phyloP scores from a whole-genome alignment of 2,113 vertebrate species.

The Halichoeres trimaculatus region DNA sequence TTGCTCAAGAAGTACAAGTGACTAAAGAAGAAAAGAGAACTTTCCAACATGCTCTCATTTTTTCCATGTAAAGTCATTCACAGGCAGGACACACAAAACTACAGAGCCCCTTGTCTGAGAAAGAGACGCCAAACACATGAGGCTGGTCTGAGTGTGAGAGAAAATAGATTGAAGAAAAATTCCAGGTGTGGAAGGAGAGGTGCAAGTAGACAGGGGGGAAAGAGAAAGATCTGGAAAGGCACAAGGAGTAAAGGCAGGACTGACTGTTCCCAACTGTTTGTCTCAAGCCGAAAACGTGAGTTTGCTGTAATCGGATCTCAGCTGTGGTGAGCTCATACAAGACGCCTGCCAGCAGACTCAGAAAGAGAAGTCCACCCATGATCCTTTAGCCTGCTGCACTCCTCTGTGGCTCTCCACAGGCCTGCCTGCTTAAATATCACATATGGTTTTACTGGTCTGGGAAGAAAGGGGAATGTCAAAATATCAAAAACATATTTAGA shows the following conservation, averaged over 20 bases:
- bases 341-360: constrained; percentile 66
- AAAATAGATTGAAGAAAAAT: constrained; percentile 9
- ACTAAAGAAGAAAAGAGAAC: constrained; percentile 47
- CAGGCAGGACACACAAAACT: constrained; percentile 46
- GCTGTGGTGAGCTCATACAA: constrained; percentile 77
- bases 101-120: constrained; percentile 35
- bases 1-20: constrained; percentile 8
- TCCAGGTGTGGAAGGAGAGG: constrained; percentile 14
- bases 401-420: constrained; percentile 41
- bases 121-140: constrained; percentile 16
- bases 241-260: constrained; percentile 34
- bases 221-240: constrained; percentile 18
- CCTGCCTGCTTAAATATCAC: constrained; percentile 43
- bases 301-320: constrained; percentile 78
- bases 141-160: constrained; percentile 11
- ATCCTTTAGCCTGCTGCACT: constrained; percentile 36
- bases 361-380: constrained; percentile 66
- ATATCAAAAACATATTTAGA: not conserved
- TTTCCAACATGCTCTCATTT: constrained; percentile 69
- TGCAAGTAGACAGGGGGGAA: not conserved
- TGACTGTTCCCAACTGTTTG: constrained; percentile 48
- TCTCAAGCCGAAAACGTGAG: constrained; percentile 72
- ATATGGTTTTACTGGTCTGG: constrained; percentile 8
- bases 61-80: constrained; percentile 73
- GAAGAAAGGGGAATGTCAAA: constrained; percentile 15